Evolutionary conservation across 2,797 vertebrate genomes (phyloP), one percentile per base, ranked within the genome.

Genomic region (Prunella strophiata): DNA sequence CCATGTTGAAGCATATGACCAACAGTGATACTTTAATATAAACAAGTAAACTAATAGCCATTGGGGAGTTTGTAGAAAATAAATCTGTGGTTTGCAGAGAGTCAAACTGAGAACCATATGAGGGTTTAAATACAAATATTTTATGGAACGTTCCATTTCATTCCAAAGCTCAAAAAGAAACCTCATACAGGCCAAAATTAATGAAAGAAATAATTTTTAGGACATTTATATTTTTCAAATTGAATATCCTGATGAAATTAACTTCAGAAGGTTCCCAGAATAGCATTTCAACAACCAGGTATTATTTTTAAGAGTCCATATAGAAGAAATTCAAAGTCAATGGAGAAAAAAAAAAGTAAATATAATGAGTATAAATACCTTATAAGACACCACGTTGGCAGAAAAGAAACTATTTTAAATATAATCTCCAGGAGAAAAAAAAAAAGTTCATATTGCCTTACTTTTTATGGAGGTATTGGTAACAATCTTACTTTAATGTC

Each of bases 401-500:
- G 21, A 72, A 72, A 25, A 68, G 4, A 47, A 77, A 7, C 6
- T 3, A 20, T 65, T 85, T 85, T 11, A 68, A 58, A 40, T 26
- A 74, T 12, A 16, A 29, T 43, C 3, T 70, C 30, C 19, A 19
- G 17, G 36, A 5, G 19, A 52, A 52, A 52, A 18, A 91, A 89
- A 86, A 32, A 3, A 68, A 89, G 73, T 93, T 84, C n/a, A 34
- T 86, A 54, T 84, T 92, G 71, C 30, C 75, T 91, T 85, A 57
- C 18, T 91, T 92, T 87, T 86, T 65, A 84, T 61, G 85, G 76
- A 82, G 36, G 52, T 92, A 84, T 88, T 92, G 58, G 36, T 23
- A 51, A 43, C 42, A 36, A 38, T 38, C 8, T 93, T 91, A 59
- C 95, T 96, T 96, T 89, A 95, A 67, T 94, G 87, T 36, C 32